Evolutionary conservation across 92 coral and sea anemone genomes (phyloP), one percentile per base, ranked within the genome.

Genomic region (Epizoanthus fatuus): DNA sequence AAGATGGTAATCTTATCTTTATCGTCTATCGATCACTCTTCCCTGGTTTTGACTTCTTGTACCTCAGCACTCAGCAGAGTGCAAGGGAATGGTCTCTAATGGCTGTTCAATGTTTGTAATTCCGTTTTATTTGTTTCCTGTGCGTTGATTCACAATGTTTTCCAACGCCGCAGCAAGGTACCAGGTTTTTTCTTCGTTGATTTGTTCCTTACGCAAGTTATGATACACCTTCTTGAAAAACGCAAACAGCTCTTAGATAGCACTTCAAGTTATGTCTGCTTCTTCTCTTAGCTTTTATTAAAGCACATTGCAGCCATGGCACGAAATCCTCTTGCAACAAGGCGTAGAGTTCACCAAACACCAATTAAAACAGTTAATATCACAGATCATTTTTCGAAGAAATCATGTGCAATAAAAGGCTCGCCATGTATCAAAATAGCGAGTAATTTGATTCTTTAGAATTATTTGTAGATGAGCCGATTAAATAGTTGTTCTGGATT

Each of bases 221-320:
- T 63, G 37, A 81, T 93, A 93, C 25, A 80, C 84, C 44, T 90
- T 87, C 63, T 75, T 75, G 38, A 87, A 92, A 55, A 93, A 93
- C 7, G 78, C 40, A 15, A 87, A 42, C 72, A 93, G 70, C 16
- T 81, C 81, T 14, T 90, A 74, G 14, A 87, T 75, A 52, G 93
- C 47, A 63, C 47, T 69, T 87, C 84, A 37, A 90, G n/a, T 75
- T 56, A 47, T 51, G 13, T 65, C 65, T 52, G 84, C 55, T 71
- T 86, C 81, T 62, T 81, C 82, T 58, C 87, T 66, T 29, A 29
- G 35, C 1, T 29, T 29, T 29, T 29, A 29, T 29, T 15, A 93
- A 59, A 63, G 91, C 76, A 12, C 91, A 88, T 19, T 68, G 81
- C 39, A 90, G 58, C 96, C 93, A 93, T 15, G 94, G 96, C 63